Conservation (phyloP, 92 coral and sea anemone species). For the Nematostella vectensis region DNA sequence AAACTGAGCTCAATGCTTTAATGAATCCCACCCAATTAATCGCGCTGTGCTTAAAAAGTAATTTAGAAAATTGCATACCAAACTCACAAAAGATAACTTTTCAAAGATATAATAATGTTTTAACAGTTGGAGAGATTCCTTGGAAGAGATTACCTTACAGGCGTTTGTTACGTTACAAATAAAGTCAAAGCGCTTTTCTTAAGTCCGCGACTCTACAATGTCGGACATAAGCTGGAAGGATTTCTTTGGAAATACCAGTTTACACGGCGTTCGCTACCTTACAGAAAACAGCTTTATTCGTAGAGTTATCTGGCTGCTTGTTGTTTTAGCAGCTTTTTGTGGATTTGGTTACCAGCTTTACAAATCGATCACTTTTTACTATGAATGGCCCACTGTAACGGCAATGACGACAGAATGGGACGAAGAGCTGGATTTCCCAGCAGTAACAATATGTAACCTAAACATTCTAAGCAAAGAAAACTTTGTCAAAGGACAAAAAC, state of each 20-base stretch:
- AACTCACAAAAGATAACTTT: no score
- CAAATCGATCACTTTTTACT: slow-evolving; percentile 1
- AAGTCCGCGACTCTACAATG: no score
- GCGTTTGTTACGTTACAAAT: no score
- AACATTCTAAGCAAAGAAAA: slow-evolving; percentile 1
- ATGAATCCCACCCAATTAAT: no score
- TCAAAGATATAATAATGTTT: no score
- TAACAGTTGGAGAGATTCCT: no score
- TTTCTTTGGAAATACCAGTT: slow-evolving; percentile 18
- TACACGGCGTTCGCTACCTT: slow-evolving; percentile 29
- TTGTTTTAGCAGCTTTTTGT: slow-evolving; percentile 2
- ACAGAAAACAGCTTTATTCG: slow-evolving; percentile 1
- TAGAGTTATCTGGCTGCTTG: slow-evolving; percentile 13
- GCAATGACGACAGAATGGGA: slow-evolving; percentile 2
- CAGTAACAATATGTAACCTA: slow-evolving; percentile 23
- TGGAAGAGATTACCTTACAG: no score
- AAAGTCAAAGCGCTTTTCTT: no score
- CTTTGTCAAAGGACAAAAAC: background rate
- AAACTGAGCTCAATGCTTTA: no score
- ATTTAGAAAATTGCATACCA: no score
- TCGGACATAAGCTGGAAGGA: no score
- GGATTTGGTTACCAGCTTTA: slow-evolving; percentile 9
- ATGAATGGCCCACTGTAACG: slow-evolving; percentile 11
- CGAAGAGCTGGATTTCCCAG: slow-evolving; percentile 10
- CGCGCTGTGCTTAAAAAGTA: no score